Conservation (phyloP, 2,113 vertebrate genomes). For the Lepus timidus region DNA sequence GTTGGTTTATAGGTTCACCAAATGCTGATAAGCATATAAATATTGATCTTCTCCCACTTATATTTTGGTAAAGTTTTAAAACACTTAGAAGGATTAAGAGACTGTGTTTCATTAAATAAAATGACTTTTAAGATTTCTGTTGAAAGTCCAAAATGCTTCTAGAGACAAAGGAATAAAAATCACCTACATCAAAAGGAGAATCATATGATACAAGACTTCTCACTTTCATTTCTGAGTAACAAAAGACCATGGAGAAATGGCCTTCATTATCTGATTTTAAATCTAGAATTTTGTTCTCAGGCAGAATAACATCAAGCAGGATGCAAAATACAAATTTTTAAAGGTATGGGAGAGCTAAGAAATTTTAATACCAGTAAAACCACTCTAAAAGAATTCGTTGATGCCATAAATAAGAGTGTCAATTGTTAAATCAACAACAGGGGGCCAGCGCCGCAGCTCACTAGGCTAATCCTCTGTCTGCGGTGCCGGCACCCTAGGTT, state of each 20-base stretch:
- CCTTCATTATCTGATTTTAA: not conserved
- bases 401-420: no score
- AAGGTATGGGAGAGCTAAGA: not conserved
- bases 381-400: not conserved
- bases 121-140: not conserved
- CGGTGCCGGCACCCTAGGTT: no score
- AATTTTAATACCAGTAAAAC: not conserved
- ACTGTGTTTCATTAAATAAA: not conserved
- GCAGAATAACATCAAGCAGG: not conserved
- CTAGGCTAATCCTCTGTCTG: no score
- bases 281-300: not conserved
- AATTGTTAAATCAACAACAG: no score
- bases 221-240: not conserved
- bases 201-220: not conserved
- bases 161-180: not conserved
- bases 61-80: slow-evolving; percentile 26
- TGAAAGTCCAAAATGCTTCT: slow-evolving; percentile 36
- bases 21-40: not conserved
- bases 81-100: not conserved
- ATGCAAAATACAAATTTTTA: not conserved
- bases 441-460: no score
- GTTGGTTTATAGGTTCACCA: not conserved
- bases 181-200: not conserved
- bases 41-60: no score
- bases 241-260: not conserved